Base-by-base conservation (phyloP, 2,888 invertebrate species). In the Petrophora chlorosata region DNA sequence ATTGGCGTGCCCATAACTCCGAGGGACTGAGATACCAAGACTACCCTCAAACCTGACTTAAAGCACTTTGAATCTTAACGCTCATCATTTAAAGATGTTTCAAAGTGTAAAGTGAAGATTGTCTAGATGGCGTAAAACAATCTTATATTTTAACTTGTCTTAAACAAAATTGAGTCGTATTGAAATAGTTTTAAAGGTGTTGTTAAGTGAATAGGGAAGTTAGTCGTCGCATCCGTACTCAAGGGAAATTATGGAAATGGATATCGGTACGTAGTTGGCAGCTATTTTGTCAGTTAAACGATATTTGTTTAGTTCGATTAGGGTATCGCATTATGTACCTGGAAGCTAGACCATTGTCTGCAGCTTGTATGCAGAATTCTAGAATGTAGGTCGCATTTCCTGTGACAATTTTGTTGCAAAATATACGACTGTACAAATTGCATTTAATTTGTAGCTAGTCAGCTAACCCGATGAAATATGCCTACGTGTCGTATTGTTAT, bases 191-290 rank as follows among this genome's bases (percentile, higher is more conserved):
- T 2, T 35, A 46, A 22, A 32, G 23, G 13, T n/a, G 29, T 13
- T n/a, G 3, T 2, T 14, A 30, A 25, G 17, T 35, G 41, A 17
- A 17, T 2, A 9, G 12, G 16, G 2, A 34, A 25, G 2, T 7
- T 32, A 47, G 48, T 36, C 47, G 30, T 35, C 28, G 56, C 59
- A n/a, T 59, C 23, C 40, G 66, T 64, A 62, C 77, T 66, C 77
- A 43, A 50, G 77, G 77, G 77, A 78, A 77, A 78, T 78, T 78
- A 78, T 76, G 73, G 65, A 72, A 76, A 76, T 74, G 67, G 65
- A 67, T 70, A 73, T 64, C 62, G 67, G 49, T 56, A 44, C 51
- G 64, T 68, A 71, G 67, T 76, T 76, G 74, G 71, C 74, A 76
- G 74, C 66, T 67, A 77, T 78, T 78, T 73, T 70, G 75, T 65